Conservation (phyloP, 64 coral and sea anemone genomes). For the Pocillopora damicornis region DNA sequence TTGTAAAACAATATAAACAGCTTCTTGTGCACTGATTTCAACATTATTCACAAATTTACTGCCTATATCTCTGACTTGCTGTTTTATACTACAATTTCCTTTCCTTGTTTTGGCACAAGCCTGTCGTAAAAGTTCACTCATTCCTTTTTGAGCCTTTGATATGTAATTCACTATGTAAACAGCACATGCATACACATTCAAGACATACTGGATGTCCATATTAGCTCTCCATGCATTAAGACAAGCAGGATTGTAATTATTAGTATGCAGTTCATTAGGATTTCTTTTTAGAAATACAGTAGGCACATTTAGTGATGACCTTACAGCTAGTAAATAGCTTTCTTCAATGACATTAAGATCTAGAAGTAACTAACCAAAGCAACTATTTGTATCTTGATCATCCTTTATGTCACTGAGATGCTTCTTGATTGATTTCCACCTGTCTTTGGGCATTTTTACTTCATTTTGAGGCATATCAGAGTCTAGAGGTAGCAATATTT, state of each 20-base stretch:
- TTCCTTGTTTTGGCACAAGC: neutral
- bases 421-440: slow-evolving; percentile 1
- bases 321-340: slow-evolving; percentile 1
- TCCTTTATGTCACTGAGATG: slow-evolving; percentile 1
- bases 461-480: no score
- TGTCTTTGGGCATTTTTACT: no score
- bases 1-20: no score
- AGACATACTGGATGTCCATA: no score
- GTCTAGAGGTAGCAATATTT: no score
- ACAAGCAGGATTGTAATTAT: slow-evolving; percentile 27
- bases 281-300: slow-evolving; percentile 13
- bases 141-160: slow-evolving; percentile 63
- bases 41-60: no score
- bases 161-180: no score
- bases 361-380: slow-evolving; percentile 14
- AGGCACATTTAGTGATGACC: neutral
- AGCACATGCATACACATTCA: no score
- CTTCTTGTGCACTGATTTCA: no score
- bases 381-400: slow-evolving; percentile 2
- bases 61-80: no score
- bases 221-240: slow-evolving; percentile 53
- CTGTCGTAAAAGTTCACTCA: slow-evolving; percentile 58
- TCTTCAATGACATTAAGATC: neutral
- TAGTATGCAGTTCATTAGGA: neutral
- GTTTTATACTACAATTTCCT: no score